These are phyloP conservation scores for Chloropsis hardwickii DNA, from an alignment of 2,113 vertebrate genomes.

Conservation along the genomic window DNA sequence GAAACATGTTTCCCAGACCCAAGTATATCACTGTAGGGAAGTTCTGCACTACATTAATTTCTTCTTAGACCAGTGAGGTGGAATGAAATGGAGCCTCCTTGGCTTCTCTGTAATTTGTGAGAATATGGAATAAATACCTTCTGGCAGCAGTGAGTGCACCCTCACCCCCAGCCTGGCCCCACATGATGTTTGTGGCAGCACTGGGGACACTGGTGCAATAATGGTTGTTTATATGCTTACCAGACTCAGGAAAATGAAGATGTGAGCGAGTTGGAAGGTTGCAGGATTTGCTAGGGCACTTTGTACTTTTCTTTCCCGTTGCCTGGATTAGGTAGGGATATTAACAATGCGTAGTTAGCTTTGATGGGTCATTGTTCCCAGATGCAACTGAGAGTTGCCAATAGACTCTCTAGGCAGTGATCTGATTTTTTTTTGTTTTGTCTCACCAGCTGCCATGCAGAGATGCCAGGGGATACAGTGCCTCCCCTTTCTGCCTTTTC, in stretches of 20 bases:
- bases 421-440: slow-evolving; percentile 47
- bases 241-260: neutral
- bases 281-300: neutral
- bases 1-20: neutral
- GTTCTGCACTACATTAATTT: slow-evolving; percentile 3
- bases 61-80: neutral
- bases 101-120: neutral
- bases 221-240: neutral
- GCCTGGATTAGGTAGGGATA: slow-evolving; percentile 29
- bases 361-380: slow-evolving; percentile 65
- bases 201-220: neutral
- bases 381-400: slow-evolving; percentile 62
- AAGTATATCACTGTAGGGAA: neutral
- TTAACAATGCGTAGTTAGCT: slow-evolving; percentile 40
- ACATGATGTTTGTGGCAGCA: neutral
- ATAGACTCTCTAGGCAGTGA: slow-evolving; percentile 45
- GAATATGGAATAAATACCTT: neutral
- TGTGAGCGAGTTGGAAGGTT: neutral
- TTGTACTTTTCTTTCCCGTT: neutral
- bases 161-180: neutral
- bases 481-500: neutral
- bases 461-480: slow-evolving; percentile 67
- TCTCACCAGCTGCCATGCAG: slow-evolving; percentile 56
- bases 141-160: neutral
- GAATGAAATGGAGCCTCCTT: neutral